Base-by-base conservation (phyloP, 2,888 invertebrate species). In the Sycophila texana region DNA sequence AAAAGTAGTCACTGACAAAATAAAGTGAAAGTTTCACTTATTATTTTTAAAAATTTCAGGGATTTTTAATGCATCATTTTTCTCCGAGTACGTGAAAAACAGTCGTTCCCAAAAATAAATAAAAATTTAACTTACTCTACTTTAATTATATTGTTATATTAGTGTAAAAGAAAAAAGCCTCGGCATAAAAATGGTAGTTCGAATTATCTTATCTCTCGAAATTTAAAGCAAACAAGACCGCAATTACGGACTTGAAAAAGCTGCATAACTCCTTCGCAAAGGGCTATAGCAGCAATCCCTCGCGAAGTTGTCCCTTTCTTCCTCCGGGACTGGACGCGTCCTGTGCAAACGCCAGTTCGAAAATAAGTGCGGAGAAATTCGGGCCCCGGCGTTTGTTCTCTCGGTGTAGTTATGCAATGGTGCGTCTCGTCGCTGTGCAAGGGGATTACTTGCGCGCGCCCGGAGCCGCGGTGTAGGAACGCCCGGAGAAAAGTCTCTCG, bases 271-370 rank as follows among this genome's bases (percentile, higher is more conserved):
- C 39, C 39, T 39, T 39, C 39, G 10, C n/a, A 7, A 10, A 39
- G 39, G 26, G 26, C 26, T 26, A 66, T 49, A 7, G 65, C 49
- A 22, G 7, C 3, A 26, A 39, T 0, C 26, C 14, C 13, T 39
- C 26, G 13, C 49, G 26, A 30, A 51, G 57, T 51, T 68, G 68
- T 75, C 67, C 73, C n/a, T n/a, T 75, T 49, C 30, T 14, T 5
- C 7, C 12, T 5, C 16, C 10, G 16, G 20, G 14, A 20, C 49
- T 20, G n/a, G 22, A 4, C 47, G 2, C 13, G 7, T n/a, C 55
- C 30, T n/a, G n/a, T n/a, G 30, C 10, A 3, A n/a, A 68, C 16
- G 2, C 1, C n/a, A n/a, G 14, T n/a, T 14, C 4, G 12, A 57
- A 58, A 70, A 16, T 39, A 39, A 57, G 13, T 16, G 7, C 53